Conservation (phyloP, 1,140 invertebrate genomes). For the Sminthurides bifidus region DNA sequence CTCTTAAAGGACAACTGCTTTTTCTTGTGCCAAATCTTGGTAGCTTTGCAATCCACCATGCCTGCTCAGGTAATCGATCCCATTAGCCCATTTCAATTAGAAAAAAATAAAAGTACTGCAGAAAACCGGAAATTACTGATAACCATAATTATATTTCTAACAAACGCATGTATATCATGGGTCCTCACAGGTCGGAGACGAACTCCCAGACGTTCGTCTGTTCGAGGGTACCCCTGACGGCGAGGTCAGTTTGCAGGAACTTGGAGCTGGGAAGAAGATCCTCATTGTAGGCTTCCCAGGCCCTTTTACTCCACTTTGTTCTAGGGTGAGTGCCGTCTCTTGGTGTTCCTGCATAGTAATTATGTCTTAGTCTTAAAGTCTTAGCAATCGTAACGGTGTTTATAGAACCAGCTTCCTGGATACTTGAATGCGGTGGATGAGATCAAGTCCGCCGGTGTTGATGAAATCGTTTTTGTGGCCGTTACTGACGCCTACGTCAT, state of each 20-base stretch:
- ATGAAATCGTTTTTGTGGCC: conserved; percentile 73
- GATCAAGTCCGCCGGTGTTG: conserved; percentile 64
- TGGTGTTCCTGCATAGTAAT: no score
- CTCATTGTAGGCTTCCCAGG: conserved; percentile 84
- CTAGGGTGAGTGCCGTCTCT: no score
- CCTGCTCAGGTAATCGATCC: no score
- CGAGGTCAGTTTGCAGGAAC: conserved; percentile 64
- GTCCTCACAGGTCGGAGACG: conserved; percentile 68
- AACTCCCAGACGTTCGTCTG: conserved; percentile 63
- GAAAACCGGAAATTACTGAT: no score
- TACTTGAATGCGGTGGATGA: conserved; percentile 62
- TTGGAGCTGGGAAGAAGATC: conserved; percentile 67
- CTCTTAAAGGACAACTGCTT: no score
- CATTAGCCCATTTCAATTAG: no score
- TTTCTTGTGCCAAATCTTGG: no score
- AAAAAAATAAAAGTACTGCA: no score
- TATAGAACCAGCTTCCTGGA: conserved; percentile 79
- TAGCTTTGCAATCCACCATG: no score
- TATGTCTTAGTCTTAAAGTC: no score
- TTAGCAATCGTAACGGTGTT: conserved; percentile 15
- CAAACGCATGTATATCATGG: no score
- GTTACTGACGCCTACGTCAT: conserved; percentile 94
- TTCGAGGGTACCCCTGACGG: conserved; percentile 73
- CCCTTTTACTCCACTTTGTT: conserved; percentile 88
- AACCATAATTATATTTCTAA: no score